phyloP scores from a whole-genome alignment of 2,888 invertebrate species.

The Coleophora deauratella region DNA sequence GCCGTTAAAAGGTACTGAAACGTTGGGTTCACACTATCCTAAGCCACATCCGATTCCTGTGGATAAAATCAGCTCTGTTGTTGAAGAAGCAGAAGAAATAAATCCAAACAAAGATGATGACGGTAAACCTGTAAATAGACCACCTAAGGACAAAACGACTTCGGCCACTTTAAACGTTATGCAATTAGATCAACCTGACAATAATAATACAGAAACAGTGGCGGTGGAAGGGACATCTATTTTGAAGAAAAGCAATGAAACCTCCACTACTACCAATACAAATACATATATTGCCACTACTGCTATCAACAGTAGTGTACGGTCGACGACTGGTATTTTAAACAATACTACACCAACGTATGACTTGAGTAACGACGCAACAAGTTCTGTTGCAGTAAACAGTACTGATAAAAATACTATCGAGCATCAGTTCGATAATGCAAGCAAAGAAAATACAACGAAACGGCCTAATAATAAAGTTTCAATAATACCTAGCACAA shows the following conservation, averaged over 20 bases:
- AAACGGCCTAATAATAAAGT: conserved; percentile 63
- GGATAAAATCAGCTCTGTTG: conserved; percentile 73
- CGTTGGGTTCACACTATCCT: conserved; percentile 75
- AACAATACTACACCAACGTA: too few species aligned
- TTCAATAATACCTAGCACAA: conserved; percentile 58
- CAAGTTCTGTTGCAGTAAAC: conserved; percentile 18
- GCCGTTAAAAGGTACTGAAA: conserved; percentile 75
- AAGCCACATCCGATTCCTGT: conserved; percentile 80
- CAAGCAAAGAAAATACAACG: conserved; percentile 46
- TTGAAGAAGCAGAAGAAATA: conserved; percentile 38
- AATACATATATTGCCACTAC: conserved; percentile 14
- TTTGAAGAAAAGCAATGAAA: conserved; percentile 47
- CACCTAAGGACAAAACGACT: conserved; percentile 65
- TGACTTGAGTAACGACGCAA: background rate
- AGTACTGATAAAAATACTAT: conserved; percentile 14
- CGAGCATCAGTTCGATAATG: conserved; percentile 20
- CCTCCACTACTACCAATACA: conserved; percentile 17
- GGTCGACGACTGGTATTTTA: conserved; percentile 9
- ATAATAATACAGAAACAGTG: conserved; percentile 54
- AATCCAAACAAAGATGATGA: conserved; percentile 41
- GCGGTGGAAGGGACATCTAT: conserved; percentile 63
- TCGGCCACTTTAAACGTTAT: conserved; percentile 57
- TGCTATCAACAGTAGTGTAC: conserved; percentile 14
- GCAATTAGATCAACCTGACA: conserved; percentile 37
- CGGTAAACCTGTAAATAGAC: conserved; percentile 56